Conservation (phyloP, 2,888 invertebrate species). For the Shargacucullia verbasci region DNA sequence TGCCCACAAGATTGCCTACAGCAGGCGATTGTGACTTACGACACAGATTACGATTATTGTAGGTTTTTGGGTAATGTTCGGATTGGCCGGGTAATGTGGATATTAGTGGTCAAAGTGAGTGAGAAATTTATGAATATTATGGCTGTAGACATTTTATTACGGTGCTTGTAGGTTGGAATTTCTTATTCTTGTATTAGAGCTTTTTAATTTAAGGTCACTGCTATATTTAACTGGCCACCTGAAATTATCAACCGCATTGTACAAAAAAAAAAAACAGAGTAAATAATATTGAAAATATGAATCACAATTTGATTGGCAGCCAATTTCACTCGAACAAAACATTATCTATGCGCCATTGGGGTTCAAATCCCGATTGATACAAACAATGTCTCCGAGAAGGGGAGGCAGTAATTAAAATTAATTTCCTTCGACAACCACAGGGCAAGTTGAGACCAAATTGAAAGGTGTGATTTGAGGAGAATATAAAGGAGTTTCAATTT, state of each 20-base stretch:
- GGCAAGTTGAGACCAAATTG: slow-evolving; percentile 40
- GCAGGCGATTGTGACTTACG: slow-evolving; percentile 51
- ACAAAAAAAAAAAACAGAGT: background rate
- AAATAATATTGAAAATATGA: background rate
- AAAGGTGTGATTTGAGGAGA: slow-evolving; percentile 54
- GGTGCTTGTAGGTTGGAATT: too few relatives aligned
- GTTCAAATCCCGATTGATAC: slow-evolving; percentile 23
- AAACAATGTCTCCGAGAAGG: slow-evolving; percentile 30
- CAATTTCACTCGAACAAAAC: slow-evolving; percentile 3
- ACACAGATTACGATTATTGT: slow-evolving; percentile 44
- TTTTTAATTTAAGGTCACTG: background rate
- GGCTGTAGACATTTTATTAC: background rate
- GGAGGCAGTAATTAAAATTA: slow-evolving; percentile 49
- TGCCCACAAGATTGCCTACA: slow-evolving; percentile 55
- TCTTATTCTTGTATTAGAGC: too few relatives aligned
- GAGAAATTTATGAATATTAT: slow-evolving; percentile 19
- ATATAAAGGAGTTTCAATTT: slow-evolving; percentile 42
- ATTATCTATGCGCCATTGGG: slow-evolving; percentile 11
- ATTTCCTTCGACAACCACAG: slow-evolving; percentile 51
- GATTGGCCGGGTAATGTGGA: slow-evolving; percentile 20
- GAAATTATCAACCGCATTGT: too few relatives aligned
- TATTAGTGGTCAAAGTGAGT: slow-evolving; percentile 19
- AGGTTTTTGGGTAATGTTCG: slow-evolving; percentile 34
- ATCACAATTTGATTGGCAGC: slow-evolving; percentile 1
- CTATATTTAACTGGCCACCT: background rate